Conservation (phyloP, 1,140 invertebrate genomes). For the Elymnias hypermnestra region DNA sequence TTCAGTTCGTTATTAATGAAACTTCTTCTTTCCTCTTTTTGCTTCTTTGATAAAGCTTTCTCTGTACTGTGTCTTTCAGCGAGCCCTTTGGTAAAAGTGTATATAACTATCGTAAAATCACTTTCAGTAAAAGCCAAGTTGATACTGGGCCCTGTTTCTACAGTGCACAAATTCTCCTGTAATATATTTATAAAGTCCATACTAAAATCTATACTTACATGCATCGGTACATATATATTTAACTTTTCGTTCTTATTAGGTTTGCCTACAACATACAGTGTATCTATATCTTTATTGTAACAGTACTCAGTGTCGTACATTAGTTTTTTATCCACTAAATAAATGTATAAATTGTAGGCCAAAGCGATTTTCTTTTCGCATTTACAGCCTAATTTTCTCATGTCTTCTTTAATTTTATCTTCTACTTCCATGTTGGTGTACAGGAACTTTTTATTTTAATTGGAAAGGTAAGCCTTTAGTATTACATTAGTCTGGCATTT, state of each 20-base stretch:
- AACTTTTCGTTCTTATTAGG: conserved; percentile 51
- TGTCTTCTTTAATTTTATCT: conserved; percentile 62
- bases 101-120: conserved; percentile 59
- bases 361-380: conserved; percentile 52
- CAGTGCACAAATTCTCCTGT: conserved; percentile 63
- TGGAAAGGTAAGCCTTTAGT: too few species aligned
- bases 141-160: conserved; percentile 53
- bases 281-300: conserved; percentile 61
- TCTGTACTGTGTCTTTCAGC: conserved; percentile 33
- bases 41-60: conserved; percentile 25
- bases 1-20: conserved; percentile 61
- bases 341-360: conserved; percentile 52
- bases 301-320: conserved; percentile 71
- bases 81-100: conserved; percentile 60
- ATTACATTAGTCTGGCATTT: too few species aligned
- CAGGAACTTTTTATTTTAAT: too few species aligned
- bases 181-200: conserved; percentile 45
- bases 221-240: conserved; percentile 61
- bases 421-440: conserved; percentile 65
- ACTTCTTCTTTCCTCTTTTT: conserved; percentile 38
- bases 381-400: conserved; percentile 54
- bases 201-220: conserved; percentile 39
- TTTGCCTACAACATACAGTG: conserved; percentile 52
- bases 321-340: conserved; percentile 57
- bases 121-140: conserved; percentile 59